Evolutionary conservation across 2,888 invertebrate genomes (phyloP).

Genomic region (Magallana nippona): DNA sequence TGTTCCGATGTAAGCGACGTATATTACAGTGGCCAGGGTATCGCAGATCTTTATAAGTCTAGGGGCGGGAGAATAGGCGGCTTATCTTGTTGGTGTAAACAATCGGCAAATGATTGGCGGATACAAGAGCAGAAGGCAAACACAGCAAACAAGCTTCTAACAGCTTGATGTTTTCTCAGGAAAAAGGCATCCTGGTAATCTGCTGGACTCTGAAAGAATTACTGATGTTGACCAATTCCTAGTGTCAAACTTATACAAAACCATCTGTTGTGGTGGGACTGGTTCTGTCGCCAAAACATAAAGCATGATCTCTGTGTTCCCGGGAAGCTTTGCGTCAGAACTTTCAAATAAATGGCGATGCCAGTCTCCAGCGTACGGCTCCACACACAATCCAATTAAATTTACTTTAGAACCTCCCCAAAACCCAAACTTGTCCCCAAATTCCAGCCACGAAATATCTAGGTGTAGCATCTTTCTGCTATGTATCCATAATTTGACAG

Average conservation of each 20-base stretch:
- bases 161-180: conserved; percentile 31
- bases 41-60: conserved; percentile 40
- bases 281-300: conserved; percentile 30
- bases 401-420: conserved; percentile 13
- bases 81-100: conserved; percentile 36
- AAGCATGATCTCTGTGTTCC: conserved; percentile 4
- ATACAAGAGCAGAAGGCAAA: conserved; percentile 21
- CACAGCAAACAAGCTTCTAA: conserved; percentile 31
- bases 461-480: conserved; percentile 17
- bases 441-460: conserved; percentile 11
- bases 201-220: not conserved
- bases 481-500: conserved; percentile 25
- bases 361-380: not conserved
- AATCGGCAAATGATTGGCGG: conserved; percentile 45
- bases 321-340: not conserved
- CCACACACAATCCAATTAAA: conserved; percentile 20
- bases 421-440: not conserved
- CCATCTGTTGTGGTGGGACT: conserved; percentile 20
- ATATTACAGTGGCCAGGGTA: not conserved
- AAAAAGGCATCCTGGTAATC: conserved; percentile 20
- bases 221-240: conserved; percentile 22
- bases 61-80: conserved; percentile 40
- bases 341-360: not conserved
- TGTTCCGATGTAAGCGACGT: conserved; percentile 8
- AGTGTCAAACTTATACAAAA: conserved; percentile 21